A percentile compares a stretch with the other conserved stretches of the same genome.
These are phyloP conservation scores for Podargus strigoides DNA, from an alignment of 2,797 vertebrate genomes.

Conservation along the genomic window DNA sequence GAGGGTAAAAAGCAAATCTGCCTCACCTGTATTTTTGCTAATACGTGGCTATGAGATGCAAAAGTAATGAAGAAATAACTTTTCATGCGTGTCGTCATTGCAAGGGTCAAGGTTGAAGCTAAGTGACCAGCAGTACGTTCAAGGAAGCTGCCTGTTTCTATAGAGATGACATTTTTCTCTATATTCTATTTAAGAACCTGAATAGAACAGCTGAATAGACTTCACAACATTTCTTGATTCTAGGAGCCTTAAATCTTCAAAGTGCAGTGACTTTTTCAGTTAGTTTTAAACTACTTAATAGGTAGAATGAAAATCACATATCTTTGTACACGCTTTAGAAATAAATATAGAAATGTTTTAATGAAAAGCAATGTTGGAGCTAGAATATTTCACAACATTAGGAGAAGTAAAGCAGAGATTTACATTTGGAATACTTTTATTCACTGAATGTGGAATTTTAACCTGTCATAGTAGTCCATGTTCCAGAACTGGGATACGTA, in stretches of 20 bases:
- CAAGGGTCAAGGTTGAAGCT: background rate
- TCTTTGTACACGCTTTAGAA: background rate
- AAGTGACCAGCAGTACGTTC: background rate
- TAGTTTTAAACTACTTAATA: background rate
- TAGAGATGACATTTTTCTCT: background rate
- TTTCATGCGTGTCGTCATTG: background rate
- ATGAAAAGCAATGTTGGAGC: background rate
- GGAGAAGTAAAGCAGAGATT: background rate
- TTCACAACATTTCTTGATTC: background rate
- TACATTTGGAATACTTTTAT: background rate
- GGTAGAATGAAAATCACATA: background rate
- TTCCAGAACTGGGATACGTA: background rate
- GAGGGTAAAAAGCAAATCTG: background rate
- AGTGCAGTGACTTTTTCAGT: background rate
- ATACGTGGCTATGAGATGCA: background rate
- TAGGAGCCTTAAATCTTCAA: background rate
- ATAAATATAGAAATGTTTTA: background rate
- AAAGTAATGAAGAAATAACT: background rate
- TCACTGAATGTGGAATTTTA: background rate
- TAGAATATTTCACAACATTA: background rate
- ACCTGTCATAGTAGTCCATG: background rate
- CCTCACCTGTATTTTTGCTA: background rate
- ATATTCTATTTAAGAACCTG: background rate
- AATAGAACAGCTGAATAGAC: background rate
- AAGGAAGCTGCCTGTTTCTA: conserved; percentile 24